Conservation (phyloP, 2,888 invertebrate species). For the Lycocerus yunnanus region DNA sequence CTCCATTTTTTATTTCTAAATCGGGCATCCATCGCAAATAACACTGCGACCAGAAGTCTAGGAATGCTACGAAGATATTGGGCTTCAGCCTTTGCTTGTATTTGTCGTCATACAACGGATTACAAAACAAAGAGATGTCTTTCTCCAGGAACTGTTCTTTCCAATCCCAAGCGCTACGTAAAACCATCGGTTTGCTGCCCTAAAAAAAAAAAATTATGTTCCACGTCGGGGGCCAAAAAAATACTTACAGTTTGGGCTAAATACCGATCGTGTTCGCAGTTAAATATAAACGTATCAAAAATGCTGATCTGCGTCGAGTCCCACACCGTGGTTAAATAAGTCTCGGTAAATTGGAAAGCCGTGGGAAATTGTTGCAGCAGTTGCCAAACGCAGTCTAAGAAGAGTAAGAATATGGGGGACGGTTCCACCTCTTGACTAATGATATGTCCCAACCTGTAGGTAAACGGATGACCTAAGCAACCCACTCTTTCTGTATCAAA, state of each 20-base stretch:
- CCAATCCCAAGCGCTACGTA: conserved; percentile 90
- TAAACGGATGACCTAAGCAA: conserved; percentile 85
- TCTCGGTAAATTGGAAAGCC: conserved; percentile 90
- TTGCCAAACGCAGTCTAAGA: conserved; percentile 94
- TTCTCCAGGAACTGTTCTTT: conserved; percentile 81
- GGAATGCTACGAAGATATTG: conserved; percentile 58
- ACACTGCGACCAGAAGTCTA: conserved; percentile 85
- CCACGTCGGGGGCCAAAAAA: background rate
- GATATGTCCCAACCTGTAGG: conserved; percentile 69
- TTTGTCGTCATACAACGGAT: conserved; percentile 71
- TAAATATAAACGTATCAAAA: conserved; percentile 92
- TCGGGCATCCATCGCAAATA: conserved; percentile 89
- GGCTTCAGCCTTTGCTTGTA: conserved; percentile 57
- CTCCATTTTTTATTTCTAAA: conserved; percentile 76
- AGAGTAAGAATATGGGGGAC: conserved; percentile 87
- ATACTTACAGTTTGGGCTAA: conserved; percentile 66
- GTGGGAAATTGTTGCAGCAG: conserved; percentile 84
- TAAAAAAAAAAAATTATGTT: conserved; percentile 17
- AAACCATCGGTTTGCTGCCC: conserved; percentile 57
- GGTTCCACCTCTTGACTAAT: conserved; percentile 65
- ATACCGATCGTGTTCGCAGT: conserved; percentile 77
- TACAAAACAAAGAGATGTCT: conserved; percentile 81
- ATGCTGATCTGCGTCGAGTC: conserved; percentile 86
- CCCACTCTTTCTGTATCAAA: conserved; percentile 93
- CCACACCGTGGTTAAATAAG: conserved; percentile 90